A percentile compares a stretch with the other conserved stretches of the same genome.
phyloP scores from a whole-genome alignment of 1,140 invertebrate genomes.

The Geopemphigus sp. region DNA sequence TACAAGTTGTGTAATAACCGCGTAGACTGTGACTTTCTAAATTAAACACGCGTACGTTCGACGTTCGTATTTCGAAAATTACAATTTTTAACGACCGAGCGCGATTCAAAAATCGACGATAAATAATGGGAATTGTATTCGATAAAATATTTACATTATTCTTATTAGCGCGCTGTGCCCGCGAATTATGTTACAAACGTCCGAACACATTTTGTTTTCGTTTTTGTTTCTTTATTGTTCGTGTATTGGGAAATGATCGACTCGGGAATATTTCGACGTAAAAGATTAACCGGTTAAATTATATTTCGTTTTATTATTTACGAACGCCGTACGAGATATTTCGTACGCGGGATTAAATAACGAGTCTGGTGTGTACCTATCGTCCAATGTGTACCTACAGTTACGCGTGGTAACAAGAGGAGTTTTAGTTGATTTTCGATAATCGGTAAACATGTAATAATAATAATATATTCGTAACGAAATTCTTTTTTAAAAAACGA shows the following conservation, averaged over 20 bases:
- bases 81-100: too few relatives aligned
- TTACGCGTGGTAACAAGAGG: neutral
- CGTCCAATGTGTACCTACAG: neutral
- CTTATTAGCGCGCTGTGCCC: too few relatives aligned
- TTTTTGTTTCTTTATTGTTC: neutral
- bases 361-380: slow-evolving; percentile 2
- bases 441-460: neutral
- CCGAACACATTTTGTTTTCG: too few relatives aligned
- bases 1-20: too few relatives aligned
- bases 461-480: neutral
- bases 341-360: slow-evolving; percentile 6
- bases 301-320: neutral
- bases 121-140: too few relatives aligned
- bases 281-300: neutral
- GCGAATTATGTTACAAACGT: too few relatives aligned
- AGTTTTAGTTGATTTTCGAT: slow-evolving; percentile 6
- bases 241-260: neutral
- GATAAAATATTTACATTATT: too few relatives aligned
- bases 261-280: neutral
- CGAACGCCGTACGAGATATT: neutral
- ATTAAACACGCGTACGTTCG: too few relatives aligned
- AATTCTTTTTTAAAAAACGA: neutral
- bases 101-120: too few relatives aligned
- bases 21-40: too few relatives aligned
- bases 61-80: too few relatives aligned